Percentiles rank a stretch among this genome's conserved stretches.
These are phyloP conservation scores for Harpagus bidentatus DNA, from an alignment of 2,113 vertebrate genomes.

Conservation along the genomic window DNA sequence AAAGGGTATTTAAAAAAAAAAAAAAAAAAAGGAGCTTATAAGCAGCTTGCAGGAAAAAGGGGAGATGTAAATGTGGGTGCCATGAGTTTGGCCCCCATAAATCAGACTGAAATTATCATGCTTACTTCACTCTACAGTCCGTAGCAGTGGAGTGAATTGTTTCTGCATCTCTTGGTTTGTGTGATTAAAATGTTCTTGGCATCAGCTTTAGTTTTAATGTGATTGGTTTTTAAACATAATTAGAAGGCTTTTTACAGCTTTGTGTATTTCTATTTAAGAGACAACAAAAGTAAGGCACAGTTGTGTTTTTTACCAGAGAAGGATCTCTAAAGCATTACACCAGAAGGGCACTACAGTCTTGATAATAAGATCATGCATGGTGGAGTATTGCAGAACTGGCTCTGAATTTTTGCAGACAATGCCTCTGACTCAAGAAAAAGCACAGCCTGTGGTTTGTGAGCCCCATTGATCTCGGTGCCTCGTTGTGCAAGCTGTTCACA, in stretches of 20 bases:
- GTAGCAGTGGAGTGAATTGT: not conserved
- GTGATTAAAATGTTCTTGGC: conserved; percentile 56
- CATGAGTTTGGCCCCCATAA: not conserved
- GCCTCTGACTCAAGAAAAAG: not conserved
- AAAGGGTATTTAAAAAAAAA: not conserved
- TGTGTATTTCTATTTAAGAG: conserved; percentile 39
- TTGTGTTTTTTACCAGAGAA: not conserved
- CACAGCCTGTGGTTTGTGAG: not conserved
- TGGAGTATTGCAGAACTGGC: not conserved
- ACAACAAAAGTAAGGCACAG: conserved; percentile 33
- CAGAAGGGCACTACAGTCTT: not conserved
- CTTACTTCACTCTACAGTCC: not conserved
- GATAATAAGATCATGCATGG: not conserved
- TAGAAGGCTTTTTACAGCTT: conserved; percentile 46
- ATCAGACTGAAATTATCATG: not conserved
- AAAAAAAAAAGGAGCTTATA: no score
- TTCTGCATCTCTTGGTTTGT: conserved; percentile 12
- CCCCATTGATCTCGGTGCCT: not conserved
- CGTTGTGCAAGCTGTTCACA: not conserved
- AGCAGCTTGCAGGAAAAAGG: not conserved
- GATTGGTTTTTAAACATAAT: conserved; percentile 42
- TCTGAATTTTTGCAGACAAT: not conserved
- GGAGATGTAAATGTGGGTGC: not conserved
- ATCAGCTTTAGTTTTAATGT: conserved; percentile 8
- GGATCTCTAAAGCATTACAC: not conserved